phyloP scores from a whole-genome alignment of 2,797 vertebrate genomes.

The Peromyscus eremicus region DNA sequence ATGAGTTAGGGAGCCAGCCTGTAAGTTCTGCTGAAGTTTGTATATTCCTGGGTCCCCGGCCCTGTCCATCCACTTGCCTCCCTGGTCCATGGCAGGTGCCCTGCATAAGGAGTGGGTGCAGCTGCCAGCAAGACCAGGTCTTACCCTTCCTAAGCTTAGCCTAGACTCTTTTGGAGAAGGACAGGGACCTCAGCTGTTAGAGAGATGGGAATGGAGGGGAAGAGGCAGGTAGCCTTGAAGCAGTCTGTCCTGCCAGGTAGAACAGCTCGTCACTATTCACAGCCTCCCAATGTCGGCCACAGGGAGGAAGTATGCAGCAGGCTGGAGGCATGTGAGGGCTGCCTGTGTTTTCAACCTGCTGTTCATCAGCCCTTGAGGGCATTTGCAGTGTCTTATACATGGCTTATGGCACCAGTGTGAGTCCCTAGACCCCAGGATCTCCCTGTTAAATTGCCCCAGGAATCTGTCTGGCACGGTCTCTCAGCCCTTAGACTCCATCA shows the following conservation, averaged over 20 bases:
- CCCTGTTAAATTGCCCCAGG: not conserved
- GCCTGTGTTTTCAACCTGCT: not conserved
- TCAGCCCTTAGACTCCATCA: not conserved
- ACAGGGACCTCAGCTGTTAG: rapidly evolving
- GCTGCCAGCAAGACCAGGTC: rapidly evolving
- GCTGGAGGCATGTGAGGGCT: not conserved
- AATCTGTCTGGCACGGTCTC: too few species aligned
- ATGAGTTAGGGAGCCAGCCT: not conserved
- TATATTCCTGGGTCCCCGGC: not conserved
- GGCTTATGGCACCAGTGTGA: rapidly evolving
- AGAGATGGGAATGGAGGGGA: rapidly evolving
- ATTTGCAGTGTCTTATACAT: not conserved
- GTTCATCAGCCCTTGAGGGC: not conserved
- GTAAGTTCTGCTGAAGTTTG: rapidly evolving
- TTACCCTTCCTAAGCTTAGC: not conserved
- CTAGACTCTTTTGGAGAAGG: not conserved
- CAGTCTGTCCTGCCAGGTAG: rapidly evolving
- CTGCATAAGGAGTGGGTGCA: not conserved
- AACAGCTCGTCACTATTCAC: not conserved
- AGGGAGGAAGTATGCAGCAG: not conserved
- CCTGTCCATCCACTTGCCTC: too few species aligned
- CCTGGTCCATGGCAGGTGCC: rapidly evolving
- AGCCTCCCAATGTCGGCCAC: rapidly evolving
- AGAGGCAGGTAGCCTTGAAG: not conserved
- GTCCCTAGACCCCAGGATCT: rapidly evolving